Evolutionary conservation across 2,113 vertebrate genomes (phyloP).

Genomic region (Corydoras sp.): DNA sequence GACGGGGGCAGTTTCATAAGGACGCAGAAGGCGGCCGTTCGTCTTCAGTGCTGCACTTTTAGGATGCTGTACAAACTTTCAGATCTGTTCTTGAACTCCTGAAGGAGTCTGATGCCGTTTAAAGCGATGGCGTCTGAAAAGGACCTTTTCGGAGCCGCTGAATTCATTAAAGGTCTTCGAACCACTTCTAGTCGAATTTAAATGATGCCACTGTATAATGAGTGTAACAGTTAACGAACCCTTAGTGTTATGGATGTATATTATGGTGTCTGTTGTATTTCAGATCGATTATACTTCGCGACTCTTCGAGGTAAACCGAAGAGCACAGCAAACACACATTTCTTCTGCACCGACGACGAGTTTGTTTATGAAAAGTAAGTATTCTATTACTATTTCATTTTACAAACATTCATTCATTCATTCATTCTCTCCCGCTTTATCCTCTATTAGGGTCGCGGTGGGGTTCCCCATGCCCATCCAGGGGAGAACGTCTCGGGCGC

Average conservation of each 20-base stretch:
- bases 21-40: too few species aligned
- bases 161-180: slow-evolving; percentile 35
- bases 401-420: too few species aligned
- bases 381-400: background rate
- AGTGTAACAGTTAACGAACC: too few species aligned
- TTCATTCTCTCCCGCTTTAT: too few species aligned
- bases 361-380: slow-evolving; percentile 91
- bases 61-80: too few species aligned
- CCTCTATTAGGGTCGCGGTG: too few species aligned
- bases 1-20: too few species aligned
- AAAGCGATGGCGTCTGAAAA: slow-evolving; percentile 25
- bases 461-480: too few species aligned
- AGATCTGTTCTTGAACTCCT: too few species aligned
- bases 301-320: slow-evolving; percentile 84
- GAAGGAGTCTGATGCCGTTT: background rate
- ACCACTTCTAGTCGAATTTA: background rate
- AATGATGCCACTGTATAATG: too few species aligned
- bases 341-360: slow-evolving; percentile 88
- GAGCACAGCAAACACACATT: slow-evolving; percentile 79
- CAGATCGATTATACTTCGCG: slow-evolving; percentile 89
- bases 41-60: too few species aligned
- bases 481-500: too few species aligned
- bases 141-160: slow-evolving; percentile 5
- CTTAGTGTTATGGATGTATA: background rate
- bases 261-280: slow-evolving; percentile 33